A percentile compares a stretch with the other conserved stretches of the same genome.
Conservation (phyloP, 1,140 invertebrate species). For the Ptiloglossa arizonensis region DNA sequence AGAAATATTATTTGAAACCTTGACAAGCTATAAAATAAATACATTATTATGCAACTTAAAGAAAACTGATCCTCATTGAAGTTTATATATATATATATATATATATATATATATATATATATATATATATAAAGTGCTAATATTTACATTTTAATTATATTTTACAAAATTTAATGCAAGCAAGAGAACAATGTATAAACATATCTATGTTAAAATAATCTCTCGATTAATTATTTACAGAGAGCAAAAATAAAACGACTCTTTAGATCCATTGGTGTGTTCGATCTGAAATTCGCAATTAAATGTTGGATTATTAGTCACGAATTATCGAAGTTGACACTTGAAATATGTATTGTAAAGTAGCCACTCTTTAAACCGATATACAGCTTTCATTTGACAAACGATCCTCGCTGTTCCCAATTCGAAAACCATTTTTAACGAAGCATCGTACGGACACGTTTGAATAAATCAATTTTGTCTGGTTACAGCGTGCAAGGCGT, state of each 20-base stretch:
- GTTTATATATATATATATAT: too few species aligned
- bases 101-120: too few species aligned
- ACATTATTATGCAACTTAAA: too few species aligned
- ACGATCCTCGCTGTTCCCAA: neutral
- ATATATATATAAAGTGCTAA: too few species aligned
- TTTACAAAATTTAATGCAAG: neutral
- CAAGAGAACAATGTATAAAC: too few species aligned
- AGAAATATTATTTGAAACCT: too few species aligned
- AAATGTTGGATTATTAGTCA: neutral
- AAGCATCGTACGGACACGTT: neutral
- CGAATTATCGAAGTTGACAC: slow-evolving; percentile 26
- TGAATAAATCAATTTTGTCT: slow-evolving; percentile 38
- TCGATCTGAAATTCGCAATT: neutral
- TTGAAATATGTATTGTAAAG: slow-evolving; percentile 1
- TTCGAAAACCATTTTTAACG: neutral
- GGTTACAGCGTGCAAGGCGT: slow-evolving; percentile 91
- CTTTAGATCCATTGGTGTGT: neutral
- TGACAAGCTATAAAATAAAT: too few species aligned
- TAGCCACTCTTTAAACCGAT: slow-evolving; percentile 19
- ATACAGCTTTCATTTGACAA: slow-evolving; percentile 3
- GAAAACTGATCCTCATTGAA: too few species aligned
- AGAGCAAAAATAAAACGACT: neutral
- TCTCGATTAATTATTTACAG: neutral
- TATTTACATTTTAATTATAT: too few species aligned
- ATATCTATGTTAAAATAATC: neutral